phyloP scores from a whole-genome alignment of 2,113 vertebrate species.

The Uropsilus gracilis region DNA sequence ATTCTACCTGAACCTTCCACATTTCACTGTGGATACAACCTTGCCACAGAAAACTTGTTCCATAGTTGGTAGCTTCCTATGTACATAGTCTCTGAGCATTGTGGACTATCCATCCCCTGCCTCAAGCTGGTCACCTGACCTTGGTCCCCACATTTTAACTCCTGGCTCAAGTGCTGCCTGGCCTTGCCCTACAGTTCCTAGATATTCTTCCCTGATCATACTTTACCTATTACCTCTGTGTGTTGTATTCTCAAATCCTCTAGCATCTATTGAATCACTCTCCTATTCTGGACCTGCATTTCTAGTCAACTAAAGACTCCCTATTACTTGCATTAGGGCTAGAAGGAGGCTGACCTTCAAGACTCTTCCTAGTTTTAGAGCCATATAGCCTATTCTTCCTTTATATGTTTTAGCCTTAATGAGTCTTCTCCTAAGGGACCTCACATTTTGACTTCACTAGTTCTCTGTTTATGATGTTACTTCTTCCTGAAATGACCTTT shows the following conservation, averaged over 20 bases:
- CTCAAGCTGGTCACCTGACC: not conserved
- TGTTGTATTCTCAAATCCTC: not conserved
- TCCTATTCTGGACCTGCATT: not conserved
- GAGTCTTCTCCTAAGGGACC: not conserved
- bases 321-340: not conserved
- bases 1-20: not conserved
- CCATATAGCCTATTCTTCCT: not conserved
- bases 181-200: not conserved
- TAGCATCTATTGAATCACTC: not conserved
- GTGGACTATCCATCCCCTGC: not conserved
- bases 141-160: not conserved
- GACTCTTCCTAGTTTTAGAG: constrained; percentile 1
- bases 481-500: not conserved
- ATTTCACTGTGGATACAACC: not conserved
- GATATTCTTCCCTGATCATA: not conserved
- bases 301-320: not conserved
- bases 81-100: not conserved
- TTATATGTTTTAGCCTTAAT: not conserved
- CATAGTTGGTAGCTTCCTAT: not conserved
- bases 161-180: not conserved
- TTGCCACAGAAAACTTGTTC: not conserved
- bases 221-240: not conserved
- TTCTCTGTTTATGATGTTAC: not conserved
- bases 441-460: not conserved
- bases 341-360: not conserved